phyloP scores from a whole-genome alignment of 2,113 vertebrate genomes.

The Ictalurus furcatus region DNA sequence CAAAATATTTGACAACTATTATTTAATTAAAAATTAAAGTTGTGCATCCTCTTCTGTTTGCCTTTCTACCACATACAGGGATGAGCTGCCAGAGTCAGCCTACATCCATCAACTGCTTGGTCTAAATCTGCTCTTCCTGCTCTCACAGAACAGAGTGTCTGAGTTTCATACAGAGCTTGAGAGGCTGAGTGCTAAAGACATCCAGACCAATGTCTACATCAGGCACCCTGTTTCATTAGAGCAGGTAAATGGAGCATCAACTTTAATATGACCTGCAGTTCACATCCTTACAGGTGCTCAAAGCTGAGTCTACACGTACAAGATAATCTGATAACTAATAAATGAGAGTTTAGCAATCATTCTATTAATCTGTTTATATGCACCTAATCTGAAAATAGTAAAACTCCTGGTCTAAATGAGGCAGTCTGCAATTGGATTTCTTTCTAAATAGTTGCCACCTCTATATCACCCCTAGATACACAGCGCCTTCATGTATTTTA shows the following conservation, averaged over 20 bases:
- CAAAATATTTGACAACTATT: not conserved
- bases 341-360: not conserved
- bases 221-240: slow-evolving; percentile 91
- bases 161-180: slow-evolving; percentile 97
- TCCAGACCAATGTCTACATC: slow-evolving; percentile 94
- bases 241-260: slow-evolving; percentile 63
- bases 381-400: not conserved
- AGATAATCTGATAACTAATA: not conserved
- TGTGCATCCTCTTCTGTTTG: not conserved
- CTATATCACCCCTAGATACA: not conserved
- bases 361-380: not conserved
- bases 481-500: not conserved
- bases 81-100: slow-evolving; percentile 86
- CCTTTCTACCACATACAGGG: slow-evolving; percentile 65
- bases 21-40: not conserved
- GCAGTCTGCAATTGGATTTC: not conserved
- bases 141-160: slow-evolving; percentile 93
- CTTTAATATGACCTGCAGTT: not conserved
- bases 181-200: slow-evolving; percentile 85
- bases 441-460: not conserved
- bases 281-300: not conserved
- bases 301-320: not conserved
- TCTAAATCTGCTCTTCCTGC: slow-evolving; percentile 91
- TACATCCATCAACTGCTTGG: slow-evolving; percentile 92
- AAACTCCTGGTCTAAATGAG: not conserved